These are phyloP conservation scores for Xerus rutilus DNA, from an alignment of 2,797 vertebrate species.

Conservation along the genomic window DNA sequence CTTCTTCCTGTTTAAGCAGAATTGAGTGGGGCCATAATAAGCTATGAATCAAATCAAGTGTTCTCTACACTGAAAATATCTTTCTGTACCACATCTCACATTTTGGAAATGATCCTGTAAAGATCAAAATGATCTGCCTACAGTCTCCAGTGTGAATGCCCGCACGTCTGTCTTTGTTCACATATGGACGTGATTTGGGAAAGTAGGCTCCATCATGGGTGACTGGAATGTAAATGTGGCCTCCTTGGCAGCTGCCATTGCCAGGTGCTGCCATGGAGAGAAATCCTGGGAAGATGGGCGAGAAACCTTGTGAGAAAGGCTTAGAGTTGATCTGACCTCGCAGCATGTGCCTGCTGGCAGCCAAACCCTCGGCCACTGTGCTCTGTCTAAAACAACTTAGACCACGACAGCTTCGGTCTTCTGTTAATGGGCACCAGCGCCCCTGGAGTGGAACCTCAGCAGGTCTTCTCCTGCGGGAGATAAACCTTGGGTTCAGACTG, in stretches of 20 bases:
- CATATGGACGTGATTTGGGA: not conserved
- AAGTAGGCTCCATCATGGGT: not conserved
- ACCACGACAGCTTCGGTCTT: not conserved
- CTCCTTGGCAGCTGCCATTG: not conserved
- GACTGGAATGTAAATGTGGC: not conserved
- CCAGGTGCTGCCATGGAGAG: not conserved
- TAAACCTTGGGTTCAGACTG: not conserved
- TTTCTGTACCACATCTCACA: not conserved
- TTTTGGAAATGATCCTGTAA: not conserved
- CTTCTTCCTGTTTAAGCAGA: not conserved
- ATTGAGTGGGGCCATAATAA: not conserved
- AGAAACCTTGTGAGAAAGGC: not conserved
- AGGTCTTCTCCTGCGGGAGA: not conserved
- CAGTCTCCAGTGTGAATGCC: not conserved
- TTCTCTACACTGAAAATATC: not conserved
- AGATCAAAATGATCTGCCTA: not conserved
- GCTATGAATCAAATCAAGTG: not conserved
- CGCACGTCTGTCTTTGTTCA: not conserved
- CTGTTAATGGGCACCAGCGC: accelerated
- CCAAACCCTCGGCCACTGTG: too few relatives aligned
- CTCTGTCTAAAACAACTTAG: too few relatives aligned
- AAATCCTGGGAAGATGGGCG: not conserved
- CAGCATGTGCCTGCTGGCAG: not conserved
- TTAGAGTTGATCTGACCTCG: not conserved
- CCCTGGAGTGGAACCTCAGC: accelerated